These are phyloP conservation scores for Panagrolaimus sp. DNA, from an alignment of 1,140 invertebrate genomes.

Conservation along the genomic window DNA sequence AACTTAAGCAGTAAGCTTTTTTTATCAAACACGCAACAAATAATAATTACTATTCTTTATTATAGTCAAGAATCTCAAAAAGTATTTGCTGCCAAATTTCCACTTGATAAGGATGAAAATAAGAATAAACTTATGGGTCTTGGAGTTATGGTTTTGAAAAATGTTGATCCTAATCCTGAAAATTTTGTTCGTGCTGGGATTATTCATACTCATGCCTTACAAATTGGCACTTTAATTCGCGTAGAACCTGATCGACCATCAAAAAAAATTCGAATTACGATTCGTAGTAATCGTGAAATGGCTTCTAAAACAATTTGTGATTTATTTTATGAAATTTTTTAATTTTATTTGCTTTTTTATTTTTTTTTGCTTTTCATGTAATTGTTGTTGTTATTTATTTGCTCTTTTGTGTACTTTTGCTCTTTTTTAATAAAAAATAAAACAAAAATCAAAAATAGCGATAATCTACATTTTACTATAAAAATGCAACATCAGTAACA, in stretches of 20 bases:
- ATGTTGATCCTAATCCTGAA: slow-evolving; percentile 96
- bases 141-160: slow-evolving; percentile 78
- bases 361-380: not conserved
- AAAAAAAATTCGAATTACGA: slow-evolving; percentile 63
- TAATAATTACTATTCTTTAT: too few species aligned
- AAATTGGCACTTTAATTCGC: slow-evolving; percentile 89
- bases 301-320: slow-evolving; percentile 60
- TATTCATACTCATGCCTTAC: slow-evolving; percentile 82
- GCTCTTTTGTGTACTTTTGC: too few species aligned
- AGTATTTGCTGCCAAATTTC: slow-evolving; percentile 84
- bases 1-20: slow-evolving; percentile 77
- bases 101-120: slow-evolving; percentile 79
- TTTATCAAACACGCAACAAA: too few species aligned
- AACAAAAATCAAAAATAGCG: too few species aligned
- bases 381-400: too few species aligned
- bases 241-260: slow-evolving; percentile 78
- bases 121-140: slow-evolving; percentile 87
- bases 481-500: too few species aligned
- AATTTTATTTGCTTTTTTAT: slow-evolving; percentile 57
- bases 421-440: too few species aligned
- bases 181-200: slow-evolving; percentile 99
- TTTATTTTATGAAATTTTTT: slow-evolving; percentile 59
- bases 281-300: slow-evolving; percentile 60
- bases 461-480: too few species aligned
- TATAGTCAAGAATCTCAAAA: slow-evolving; percentile 82